These are phyloP conservation scores for Centropyge bicolor DNA, from an alignment of 2,797 vertebrate genomes.

Conservation along the genomic window DNA sequence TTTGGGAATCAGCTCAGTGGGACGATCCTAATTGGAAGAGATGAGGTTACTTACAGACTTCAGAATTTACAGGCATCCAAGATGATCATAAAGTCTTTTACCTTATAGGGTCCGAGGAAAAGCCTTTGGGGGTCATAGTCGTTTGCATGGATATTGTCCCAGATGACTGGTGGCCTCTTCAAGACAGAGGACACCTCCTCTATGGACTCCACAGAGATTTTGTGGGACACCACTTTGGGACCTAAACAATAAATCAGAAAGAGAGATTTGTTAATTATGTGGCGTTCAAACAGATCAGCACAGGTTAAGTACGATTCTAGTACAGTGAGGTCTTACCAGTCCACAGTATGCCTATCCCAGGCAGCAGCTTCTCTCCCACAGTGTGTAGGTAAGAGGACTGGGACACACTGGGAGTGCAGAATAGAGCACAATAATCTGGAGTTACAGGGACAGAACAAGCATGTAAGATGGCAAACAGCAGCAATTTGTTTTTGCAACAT, in stretches of 20 bases:
- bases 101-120: slow-evolving; percentile 96
- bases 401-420: slow-evolving; percentile 93
- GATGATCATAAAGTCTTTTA: slow-evolving; percentile 1
- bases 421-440: slow-evolving; percentile 95
- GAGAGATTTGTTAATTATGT: accelerated
- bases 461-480: background rate
- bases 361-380: slow-evolving; percentile 94
- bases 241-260: slow-evolving; percentile 79
- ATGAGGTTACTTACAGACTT: background rate
- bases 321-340: slow-evolving; percentile 88
- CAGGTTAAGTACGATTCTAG: background rate
- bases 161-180: slow-evolving; percentile 95
- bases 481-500: background rate
- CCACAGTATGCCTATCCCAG: slow-evolving; percentile 95
- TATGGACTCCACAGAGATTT: slow-evolving; percentile 97
- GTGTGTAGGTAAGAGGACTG: slow-evolving; percentile 94
- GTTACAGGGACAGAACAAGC: background rate
- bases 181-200: slow-evolving; percentile 96
- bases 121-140: slow-evolving; percentile 98
- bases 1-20: slow-evolving; percentile 93
- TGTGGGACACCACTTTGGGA: slow-evolving; percentile 98
- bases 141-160: slow-evolving; percentile 99
- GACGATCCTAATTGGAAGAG: slow-evolving; percentile 84
- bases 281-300: background rate
- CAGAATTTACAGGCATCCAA: background rate